Conservation (phyloP, 2,113 vertebrate genomes). For the Gavia stellata region DNA sequence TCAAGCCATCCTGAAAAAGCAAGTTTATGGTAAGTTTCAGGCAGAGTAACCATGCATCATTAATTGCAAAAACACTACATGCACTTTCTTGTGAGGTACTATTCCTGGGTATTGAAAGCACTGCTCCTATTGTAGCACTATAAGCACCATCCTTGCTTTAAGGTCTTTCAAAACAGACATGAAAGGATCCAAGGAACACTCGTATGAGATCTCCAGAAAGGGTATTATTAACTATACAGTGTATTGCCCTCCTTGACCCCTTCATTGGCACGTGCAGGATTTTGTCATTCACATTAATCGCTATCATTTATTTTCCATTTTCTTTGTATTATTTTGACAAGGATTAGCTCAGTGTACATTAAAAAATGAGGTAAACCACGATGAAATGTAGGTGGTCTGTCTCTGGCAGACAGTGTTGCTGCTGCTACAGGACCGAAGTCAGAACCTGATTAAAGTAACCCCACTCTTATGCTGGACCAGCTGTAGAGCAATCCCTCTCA, state of each 20-base stretch:
- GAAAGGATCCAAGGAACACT: background rate
- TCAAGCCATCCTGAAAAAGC: conserved; percentile 84
- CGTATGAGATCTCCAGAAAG: background rate
- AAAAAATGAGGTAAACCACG: background rate
- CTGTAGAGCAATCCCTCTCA: background rate
- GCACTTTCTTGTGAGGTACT: background rate
- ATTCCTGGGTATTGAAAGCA: background rate
- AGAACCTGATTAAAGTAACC: background rate
- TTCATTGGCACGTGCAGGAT: background rate
- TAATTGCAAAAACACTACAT: background rate
- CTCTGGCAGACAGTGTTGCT: background rate
- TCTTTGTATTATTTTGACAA: background rate
- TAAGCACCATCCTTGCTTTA: background rate
- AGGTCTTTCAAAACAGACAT: background rate
- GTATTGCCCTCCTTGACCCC: background rate
- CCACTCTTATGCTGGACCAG: background rate
- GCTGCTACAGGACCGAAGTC: background rate
- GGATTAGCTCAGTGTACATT: background rate
- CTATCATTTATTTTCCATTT: background rate
- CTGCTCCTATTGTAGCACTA: background rate
- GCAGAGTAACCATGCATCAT: background rate
- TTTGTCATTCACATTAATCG: background rate
- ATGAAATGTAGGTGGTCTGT: background rate
- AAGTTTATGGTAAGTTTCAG: background rate
- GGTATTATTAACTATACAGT: background rate